phyloP scores from a whole-genome alignment of 2,113 vertebrate species.

The Maylandia zebra region DNA sequence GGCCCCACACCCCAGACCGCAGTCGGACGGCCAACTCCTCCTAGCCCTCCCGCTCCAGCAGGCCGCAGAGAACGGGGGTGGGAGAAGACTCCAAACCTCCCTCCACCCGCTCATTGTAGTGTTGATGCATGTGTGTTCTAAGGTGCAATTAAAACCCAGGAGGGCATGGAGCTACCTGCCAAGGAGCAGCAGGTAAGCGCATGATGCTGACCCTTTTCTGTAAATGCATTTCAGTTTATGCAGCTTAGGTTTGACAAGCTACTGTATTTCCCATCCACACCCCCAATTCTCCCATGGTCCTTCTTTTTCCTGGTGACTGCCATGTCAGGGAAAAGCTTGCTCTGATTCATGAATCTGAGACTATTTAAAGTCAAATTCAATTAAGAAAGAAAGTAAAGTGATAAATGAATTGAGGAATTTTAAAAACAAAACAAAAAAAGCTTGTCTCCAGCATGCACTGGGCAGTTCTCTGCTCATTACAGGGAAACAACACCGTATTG shows the following conservation, averaged over 20 bases:
- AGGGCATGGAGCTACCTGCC: no score
- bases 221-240: background rate
- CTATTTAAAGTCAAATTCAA: background rate
- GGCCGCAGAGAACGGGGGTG: no score
- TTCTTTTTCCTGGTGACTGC: background rate
- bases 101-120: no score
- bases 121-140: no score
- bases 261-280: background rate
- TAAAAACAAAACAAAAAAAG: background rate
- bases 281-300: background rate
- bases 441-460: background rate
- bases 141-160: no score
- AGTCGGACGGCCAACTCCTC: no score
- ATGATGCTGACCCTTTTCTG: background rate
- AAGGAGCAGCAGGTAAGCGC: no score
- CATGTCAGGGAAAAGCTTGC: background rate
- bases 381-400: background rate
- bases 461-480: background rate
- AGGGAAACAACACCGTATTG: background rate
- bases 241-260: background rate
- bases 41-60: no score
- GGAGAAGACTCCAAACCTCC: no score
- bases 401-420: background rate
- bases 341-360: background rate
- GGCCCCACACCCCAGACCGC: no score